Conservation (phyloP, 1,140 invertebrate genomes). For the Ectropis grisescens region DNA sequence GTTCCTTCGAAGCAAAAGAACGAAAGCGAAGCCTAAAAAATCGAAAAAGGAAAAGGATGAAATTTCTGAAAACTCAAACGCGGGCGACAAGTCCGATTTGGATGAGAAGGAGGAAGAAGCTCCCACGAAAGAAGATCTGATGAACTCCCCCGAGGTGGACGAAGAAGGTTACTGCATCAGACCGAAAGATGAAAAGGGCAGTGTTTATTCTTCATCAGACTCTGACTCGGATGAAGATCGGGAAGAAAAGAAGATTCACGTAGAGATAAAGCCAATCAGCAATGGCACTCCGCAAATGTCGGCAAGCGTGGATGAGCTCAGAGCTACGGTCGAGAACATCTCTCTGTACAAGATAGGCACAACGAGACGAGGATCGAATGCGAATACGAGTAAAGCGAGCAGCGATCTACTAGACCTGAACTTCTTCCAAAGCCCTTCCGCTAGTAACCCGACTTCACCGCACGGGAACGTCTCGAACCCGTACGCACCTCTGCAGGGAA, state of each 20-base stretch:
- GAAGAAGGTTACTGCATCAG: slow-evolving; percentile 94
- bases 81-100: slow-evolving; percentile 88
- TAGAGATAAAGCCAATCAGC: slow-evolving; percentile 95
- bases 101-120: slow-evolving; percentile 82
- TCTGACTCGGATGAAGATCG: slow-evolving; percentile 93
- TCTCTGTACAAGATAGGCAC: slow-evolving; percentile 85
- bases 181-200: slow-evolving; percentile 81
- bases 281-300: slow-evolving; percentile 90
- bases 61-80: slow-evolving; percentile 78
- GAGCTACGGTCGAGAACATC: slow-evolving; percentile 92
- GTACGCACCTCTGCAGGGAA: slow-evolving; percentile 84
- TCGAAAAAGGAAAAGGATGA: slow-evolving; percentile 91
- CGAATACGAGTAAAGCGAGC: slow-evolving; percentile 78
- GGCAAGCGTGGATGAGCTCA: slow-evolving; percentile 93
- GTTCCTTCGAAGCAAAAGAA: slow-evolving; percentile 90
- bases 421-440: slow-evolving; percentile 83
- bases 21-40: slow-evolving; percentile 90
- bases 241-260: slow-evolving; percentile 90
- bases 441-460: slow-evolving; percentile 89
- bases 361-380: slow-evolving; percentile 58
- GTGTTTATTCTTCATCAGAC: slow-evolving; percentile 93
- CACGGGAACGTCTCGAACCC: slow-evolving; percentile 81
- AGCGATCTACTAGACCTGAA: slow-evolving; percentile 84
- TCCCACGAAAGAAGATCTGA: slow-evolving; percentile 65
- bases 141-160: slow-evolving; percentile 84